These are phyloP conservation scores for Carapus acus DNA, from an alignment of 2,797 vertebrate species.

Conservation along the genomic window DNA sequence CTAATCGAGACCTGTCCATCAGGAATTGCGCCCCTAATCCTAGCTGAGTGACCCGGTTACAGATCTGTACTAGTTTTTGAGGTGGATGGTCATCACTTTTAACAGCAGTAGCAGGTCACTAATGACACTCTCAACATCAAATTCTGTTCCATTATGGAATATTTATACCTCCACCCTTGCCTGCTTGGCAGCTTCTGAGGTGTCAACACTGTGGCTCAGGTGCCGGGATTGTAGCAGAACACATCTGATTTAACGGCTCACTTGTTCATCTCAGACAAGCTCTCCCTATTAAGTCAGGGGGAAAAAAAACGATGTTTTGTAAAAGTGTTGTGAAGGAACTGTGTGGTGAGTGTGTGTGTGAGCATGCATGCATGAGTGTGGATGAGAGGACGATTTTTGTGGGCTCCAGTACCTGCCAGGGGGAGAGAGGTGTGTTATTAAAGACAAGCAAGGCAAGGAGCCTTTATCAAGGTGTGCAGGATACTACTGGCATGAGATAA, in stretches of 20 bases:
- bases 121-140: background rate
- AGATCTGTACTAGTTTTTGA: too few relatives aligned
- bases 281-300: constrained; percentile 29
- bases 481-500: constrained; percentile 64
- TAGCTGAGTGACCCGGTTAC: too few relatives aligned
- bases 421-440: constrained; percentile 55
- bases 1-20: too few relatives aligned
- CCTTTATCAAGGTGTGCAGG: constrained; percentile 67
- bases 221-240: constrained; percentile 24
- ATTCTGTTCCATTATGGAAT: constrained; percentile 9
- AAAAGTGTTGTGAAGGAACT: constrained; percentile 10
- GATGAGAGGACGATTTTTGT: constrained; percentile 42
- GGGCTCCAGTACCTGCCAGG: constrained; percentile 59
- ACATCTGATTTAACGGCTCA: constrained; percentile 32
- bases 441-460: constrained; percentile 49
- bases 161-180: constrained; percentile 21
- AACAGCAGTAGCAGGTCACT: background rate
- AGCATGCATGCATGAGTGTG: constrained; percentile 20
- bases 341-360: constrained; percentile 2
- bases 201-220: constrained; percentile 32
- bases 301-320: constrained; percentile 23
- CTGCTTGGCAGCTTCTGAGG: constrained; percentile 21
- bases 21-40: too few relatives aligned
- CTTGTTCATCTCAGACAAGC: constrained; percentile 18
- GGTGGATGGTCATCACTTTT: too few relatives aligned